Evolutionary conservation across 1,140 invertebrate genomes (phyloP).

Genomic region (Globodera rostochiensis): DNA sequence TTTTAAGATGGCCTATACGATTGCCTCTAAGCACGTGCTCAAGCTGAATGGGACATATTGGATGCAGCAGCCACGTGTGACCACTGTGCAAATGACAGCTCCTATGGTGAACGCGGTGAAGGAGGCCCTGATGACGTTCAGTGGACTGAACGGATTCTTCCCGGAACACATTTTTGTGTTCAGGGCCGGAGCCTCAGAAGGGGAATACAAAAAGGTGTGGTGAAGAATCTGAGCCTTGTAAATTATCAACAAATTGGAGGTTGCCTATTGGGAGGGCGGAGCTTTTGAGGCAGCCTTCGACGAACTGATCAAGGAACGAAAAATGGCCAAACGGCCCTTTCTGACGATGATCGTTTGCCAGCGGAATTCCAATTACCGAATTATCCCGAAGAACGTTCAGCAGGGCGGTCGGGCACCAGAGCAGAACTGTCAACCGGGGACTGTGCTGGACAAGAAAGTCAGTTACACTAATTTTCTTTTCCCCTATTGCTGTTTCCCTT

Average conservation of each 20-base stretch:
- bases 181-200: conserved; percentile 33
- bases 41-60: conserved; percentile 31
- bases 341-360: conserved; percentile 33
- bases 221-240: background rate
- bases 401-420: conserved; percentile 5
- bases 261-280: conserved; percentile 12
- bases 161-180: conserved; percentile 33
- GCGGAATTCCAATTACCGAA: conserved; percentile 19
- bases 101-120: conserved; percentile 21
- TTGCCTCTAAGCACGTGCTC: conserved; percentile 6
- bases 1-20: background rate
- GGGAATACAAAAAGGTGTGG: conserved; percentile 36
- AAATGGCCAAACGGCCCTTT: conserved; percentile 5
- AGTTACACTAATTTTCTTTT: too few relatives aligned
- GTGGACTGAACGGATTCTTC: background rate
- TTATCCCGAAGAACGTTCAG: conserved; percentile 31
- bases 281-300: conserved; percentile 29
- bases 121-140: conserved; percentile 5
- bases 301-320: conserved; percentile 19
- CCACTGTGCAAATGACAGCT: conserved; percentile 22
- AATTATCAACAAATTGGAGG: conserved; percentile 15
- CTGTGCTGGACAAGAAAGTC: conserved; percentile 27
- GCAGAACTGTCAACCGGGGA: conserved; percentile 39
- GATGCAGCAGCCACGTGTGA: conserved; percentile 30
- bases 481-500: too few relatives aligned